A percentile compares a stretch with the other conserved stretches of the same genome.
These are phyloP conservation scores for Liasis olivaceus DNA, from an alignment of 2,797 vertebrate genomes.

Conservation along the genomic window DNA sequence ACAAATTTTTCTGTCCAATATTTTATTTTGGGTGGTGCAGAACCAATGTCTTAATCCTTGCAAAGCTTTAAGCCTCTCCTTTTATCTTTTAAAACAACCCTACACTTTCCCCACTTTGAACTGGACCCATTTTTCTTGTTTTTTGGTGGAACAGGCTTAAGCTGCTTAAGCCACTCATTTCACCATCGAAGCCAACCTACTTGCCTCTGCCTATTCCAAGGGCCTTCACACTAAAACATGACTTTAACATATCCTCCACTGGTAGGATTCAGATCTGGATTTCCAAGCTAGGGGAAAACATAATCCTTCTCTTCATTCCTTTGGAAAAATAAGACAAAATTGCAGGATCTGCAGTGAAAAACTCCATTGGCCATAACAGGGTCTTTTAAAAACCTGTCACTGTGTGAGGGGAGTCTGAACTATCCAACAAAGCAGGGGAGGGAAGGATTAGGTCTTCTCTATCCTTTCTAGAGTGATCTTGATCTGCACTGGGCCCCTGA, in stretches of 20 bases:
- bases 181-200: not conserved
- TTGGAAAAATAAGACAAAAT: not conserved
- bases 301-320: not conserved
- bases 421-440: not conserved
- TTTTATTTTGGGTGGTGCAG: not conserved
- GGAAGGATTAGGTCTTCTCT: not conserved
- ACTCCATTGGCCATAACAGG: not conserved
- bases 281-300: not conserved
- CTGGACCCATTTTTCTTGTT: not conserved
- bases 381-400: not conserved
- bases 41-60: not conserved
- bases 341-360: not conserved
- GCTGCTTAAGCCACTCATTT: not conserved
- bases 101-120: not conserved
- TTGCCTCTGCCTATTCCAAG: not conserved
- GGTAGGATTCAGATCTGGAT: not conserved
- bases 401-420: not conserved
- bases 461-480: not conserved
- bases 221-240: not conserved
- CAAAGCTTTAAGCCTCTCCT: not conserved
- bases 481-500: not conserved
- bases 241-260: not conserved
- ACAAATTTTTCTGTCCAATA: not conserved
- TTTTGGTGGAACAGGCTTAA: not conserved
- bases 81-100: not conserved